Evolutionary conservation across 2,888 invertebrate species (phyloP).

Genomic region (Drosophila sordidapex): DNA sequence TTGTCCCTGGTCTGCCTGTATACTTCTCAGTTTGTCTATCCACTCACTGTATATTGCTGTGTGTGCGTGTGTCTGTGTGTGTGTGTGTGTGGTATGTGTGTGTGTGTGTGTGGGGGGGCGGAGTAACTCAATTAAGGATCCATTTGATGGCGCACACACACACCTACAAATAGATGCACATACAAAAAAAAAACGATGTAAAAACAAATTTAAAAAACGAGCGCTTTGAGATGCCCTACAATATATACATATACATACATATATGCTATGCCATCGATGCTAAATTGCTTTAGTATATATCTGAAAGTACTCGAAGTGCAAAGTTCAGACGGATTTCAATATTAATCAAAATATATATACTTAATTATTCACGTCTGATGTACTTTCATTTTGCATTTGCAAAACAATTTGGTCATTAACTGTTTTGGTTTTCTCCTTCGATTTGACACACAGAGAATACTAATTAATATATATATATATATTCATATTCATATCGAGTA

Average conservation of each 20-base stretch:
- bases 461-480: not conserved
- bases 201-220: slow-evolving; percentile 34
- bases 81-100: not conserved
- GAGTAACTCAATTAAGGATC: slow-evolving; percentile 86
- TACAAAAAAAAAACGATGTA: slow-evolving; percentile 29
- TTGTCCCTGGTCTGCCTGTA: slow-evolving; percentile 51
- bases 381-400: no score
- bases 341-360: not conserved
- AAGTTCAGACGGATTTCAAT: not conserved
- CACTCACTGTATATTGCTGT: slow-evolving; percentile 15
- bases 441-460: not conserved
- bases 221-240: slow-evolving; percentile 20
- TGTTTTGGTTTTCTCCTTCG: not conserved
- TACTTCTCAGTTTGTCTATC: slow-evolving; percentile 55
- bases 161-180: slow-evolving; percentile 35
- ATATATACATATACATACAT: no score
- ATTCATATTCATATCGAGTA: not conserved
- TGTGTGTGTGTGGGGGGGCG: slow-evolving; percentile 75
- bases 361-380: no score
- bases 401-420: not conserved
- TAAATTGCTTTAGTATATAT: not conserved
- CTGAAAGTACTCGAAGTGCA: not conserved
- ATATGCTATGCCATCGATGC: not conserved
- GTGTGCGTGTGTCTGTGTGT: not conserved
- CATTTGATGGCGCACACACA: slow-evolving; percentile 83